Evolutionary conservation across 64 coral and sea anemone genomes (phyloP), one percentile per base, ranked within the genome.

Genomic region (Actinia tenebrosa): DNA sequence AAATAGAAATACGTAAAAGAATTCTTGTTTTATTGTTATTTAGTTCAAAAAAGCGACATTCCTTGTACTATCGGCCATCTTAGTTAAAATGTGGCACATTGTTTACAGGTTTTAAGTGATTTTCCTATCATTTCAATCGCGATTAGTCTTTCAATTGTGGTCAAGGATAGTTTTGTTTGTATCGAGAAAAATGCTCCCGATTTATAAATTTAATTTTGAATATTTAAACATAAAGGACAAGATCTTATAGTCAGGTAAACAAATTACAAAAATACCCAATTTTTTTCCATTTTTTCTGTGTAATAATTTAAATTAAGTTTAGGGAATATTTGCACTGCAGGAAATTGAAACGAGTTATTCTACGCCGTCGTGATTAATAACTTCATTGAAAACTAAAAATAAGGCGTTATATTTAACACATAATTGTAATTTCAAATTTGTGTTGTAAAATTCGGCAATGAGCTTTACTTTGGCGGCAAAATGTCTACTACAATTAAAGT

Each of bases 121-220:
- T 75, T 75, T 75, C 20, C 30, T 37, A 42, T 75, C 23, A 15
- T 26, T 75, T 1, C n/a, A 75, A 0, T 42, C 11, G 13, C 69
- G 42, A 75, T 75, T 75, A 75, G 42, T 75, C 10, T 75, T 75
- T 75, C 23, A 75, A 43, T 75, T 14, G 69, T 75, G 69, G 69
- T 43, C 14, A 14, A 75, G 16, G 26, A 75, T 75, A 75, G 26
- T 30, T 14, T 2, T 30, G 69, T 75, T 30, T 14, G 11, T 3
- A 16, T 0, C 1, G 1, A 1, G 14, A 11, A 42, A 42, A 43
- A 43, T 16, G 14, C n/a, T 10, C n/a, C 69, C 26, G 25, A 18
- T 1, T 27, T 75, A 42, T 42, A 13, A 2, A 23, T 43, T 1
- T 37, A 30, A 37, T 37, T 37, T 37, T 27, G 69, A 75, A 75